Percentiles rank a stretch among this genome's conserved stretches.
Evolutionary conservation across 2,888 invertebrate species (phyloP).

Genomic region (Euproctis similis): DNA sequence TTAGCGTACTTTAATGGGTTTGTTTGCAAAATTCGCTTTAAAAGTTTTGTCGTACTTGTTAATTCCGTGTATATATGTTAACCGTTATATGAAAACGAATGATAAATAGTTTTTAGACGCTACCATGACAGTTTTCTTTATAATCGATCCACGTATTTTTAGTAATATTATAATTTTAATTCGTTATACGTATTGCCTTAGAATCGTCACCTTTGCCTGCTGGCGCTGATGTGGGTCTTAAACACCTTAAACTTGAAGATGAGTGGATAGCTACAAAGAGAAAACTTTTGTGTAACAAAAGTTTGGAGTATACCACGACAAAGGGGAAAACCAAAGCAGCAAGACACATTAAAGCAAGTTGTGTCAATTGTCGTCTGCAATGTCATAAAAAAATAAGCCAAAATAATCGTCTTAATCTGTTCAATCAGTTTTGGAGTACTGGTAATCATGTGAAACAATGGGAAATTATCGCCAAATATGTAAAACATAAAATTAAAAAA

Average conservation of each 20-base stretch:
- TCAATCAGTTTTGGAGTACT: constrained; percentile 10
- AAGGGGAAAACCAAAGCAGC: constrained; percentile 8
- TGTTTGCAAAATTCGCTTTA: too few species aligned
- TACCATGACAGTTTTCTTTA: too few species aligned
- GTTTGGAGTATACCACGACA: constrained; percentile 7
- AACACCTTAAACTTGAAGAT: constrained; percentile 7
- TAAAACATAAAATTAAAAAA: constrained; percentile 8
- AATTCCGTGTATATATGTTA: too few species aligned
- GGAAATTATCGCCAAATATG: constrained; percentile 10
- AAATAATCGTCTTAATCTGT: constrained; percentile 6
- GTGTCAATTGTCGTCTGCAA: constrained; percentile 9
- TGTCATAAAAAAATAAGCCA: constrained; percentile 8
- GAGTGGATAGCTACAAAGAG: constrained; percentile 3
- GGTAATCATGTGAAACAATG: constrained; percentile 10
- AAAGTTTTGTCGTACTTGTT: too few species aligned
- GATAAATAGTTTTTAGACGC: too few species aligned
- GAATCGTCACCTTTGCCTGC: too few species aligned
- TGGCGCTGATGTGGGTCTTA: constrained; percentile 5
- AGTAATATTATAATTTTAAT: too few species aligned
- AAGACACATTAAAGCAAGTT: constrained; percentile 9
- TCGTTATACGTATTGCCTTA: too few species aligned
- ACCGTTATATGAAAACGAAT: too few species aligned
- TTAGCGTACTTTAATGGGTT: too few species aligned
- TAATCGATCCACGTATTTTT: too few species aligned
- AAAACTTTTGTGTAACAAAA: constrained; percentile 6